Base-by-base conservation (phyloP, 2,113 vertebrate genomes). In the Tachysurus vachellii region DNA sequence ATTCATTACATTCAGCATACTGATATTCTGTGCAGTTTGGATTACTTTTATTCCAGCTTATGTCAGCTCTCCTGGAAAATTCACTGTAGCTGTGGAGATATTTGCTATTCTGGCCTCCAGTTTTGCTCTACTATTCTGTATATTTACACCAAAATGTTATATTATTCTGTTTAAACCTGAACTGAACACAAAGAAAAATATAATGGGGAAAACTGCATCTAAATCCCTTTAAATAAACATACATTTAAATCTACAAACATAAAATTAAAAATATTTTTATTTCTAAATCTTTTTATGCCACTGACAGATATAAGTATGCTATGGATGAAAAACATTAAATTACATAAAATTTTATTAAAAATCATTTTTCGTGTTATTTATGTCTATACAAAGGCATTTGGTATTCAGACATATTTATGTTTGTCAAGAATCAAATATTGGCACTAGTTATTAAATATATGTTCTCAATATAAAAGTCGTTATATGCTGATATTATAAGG, bases 1-100 rank as follows among this genome's bases (percentile, higher is more conserved):
- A 71, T 71, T 21, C 36, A 71, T 71, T 16, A 71, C 68, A 42
- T 71, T 71, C 17, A 71, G 68, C 9, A 42, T 71, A 94, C 54
- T 95, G 85, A 95, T 95, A 87, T 94, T 95, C 89, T 95, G 93
- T 87, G 92, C 93, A 1, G 95, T 95, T 0, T 95, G 95, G 95
- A 89, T 94, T 47, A 92, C 94, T 26, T 95, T 95, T 16, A 95
- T 95, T 28, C 95, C 95, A 16, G 94, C 94, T 0, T 95, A 95
- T 90, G 91, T 95, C 84, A 95, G 95, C 88, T 95, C 95, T 68
- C 95, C 95, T 53, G 95, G 94, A 4, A 95, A 95, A 87, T 94
- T 94, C 59, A 95, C 94, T 53, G 94, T 95, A 10, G 94, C 95
- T 64, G 94, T 95, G 5, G 95, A 95, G 47, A 93, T 96, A 47